These are phyloP conservation scores for Murina feae DNA, from an alignment of 2,113 vertebrate species.

Conservation along the genomic window DNA sequence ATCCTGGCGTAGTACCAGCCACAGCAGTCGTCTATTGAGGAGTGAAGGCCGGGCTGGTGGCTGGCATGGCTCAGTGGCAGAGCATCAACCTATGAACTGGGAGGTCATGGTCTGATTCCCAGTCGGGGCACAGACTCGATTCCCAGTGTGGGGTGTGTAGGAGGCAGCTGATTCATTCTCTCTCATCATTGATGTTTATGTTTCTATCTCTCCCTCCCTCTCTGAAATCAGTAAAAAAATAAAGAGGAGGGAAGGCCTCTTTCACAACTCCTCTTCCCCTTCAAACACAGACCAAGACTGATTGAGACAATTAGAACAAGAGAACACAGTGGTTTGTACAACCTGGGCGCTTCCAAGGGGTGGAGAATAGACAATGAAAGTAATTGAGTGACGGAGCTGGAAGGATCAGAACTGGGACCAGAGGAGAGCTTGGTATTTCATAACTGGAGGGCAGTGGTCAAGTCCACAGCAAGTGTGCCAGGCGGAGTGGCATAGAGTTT, in stretches of 20 bases:
- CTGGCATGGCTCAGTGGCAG: too few species aligned
- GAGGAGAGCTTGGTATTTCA: not conserved
- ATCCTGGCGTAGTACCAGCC: not conserved
- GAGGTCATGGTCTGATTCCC: too few species aligned
- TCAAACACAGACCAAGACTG: not conserved
- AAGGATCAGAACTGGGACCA: not conserved
- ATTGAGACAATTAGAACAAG: not conserved
- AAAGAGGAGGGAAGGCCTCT: not conserved
- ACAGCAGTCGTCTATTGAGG: too few species aligned
- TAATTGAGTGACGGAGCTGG: not conserved
- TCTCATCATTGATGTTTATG: too few species aligned
- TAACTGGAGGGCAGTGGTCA: not conserved
- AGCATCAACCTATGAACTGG: too few species aligned
- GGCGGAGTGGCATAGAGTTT: not conserved
- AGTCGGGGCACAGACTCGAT: too few species aligned
- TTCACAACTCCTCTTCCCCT: not conserved
- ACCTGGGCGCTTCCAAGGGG: not conserved
- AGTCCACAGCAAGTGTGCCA: too few species aligned
- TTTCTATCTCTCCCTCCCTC: too few species aligned
- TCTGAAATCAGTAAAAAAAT: too few species aligned
- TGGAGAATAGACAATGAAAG: not conserved
- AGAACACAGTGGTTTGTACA: not conserved
- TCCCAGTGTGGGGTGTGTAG: too few species aligned
- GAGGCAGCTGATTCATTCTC: too few species aligned
- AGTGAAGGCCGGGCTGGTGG: too few species aligned